Evolutionary conservation across 2,113 vertebrate genomes (phyloP).

Genomic region (Microcebus tavaratra): DNA sequence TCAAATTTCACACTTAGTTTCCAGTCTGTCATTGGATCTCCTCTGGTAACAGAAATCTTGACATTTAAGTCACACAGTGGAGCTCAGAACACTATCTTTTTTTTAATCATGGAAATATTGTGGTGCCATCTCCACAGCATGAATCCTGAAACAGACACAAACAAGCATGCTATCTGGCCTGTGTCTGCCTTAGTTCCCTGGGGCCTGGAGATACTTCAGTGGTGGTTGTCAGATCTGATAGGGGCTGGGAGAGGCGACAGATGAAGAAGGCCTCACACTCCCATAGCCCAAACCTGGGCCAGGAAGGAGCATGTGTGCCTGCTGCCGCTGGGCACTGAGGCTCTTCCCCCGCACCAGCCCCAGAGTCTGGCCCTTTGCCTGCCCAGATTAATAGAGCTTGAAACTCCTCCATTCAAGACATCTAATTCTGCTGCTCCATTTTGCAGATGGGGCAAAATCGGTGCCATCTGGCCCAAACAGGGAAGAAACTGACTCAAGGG

Average conservation of each 20-base stretch:
- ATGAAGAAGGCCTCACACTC: not conserved
- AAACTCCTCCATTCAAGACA: not conserved
- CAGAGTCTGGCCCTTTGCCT: not conserved
- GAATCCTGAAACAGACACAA: constrained; percentile 25
- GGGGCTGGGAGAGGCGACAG: not conserved
- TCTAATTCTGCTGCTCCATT: not conserved
- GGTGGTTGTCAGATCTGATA: not conserved
- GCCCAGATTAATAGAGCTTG: not conserved
- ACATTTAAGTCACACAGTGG: not conserved
- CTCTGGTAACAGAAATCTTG: constrained; percentile 51
- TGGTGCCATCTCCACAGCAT: not conserved
- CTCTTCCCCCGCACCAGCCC: not conserved
- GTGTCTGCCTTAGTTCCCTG: not conserved
- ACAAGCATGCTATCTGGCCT: not conserved
- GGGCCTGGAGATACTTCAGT: not conserved
- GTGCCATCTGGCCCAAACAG: not conserved
- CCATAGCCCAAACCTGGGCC: constrained; percentile 15
- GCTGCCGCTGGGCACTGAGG: not conserved
- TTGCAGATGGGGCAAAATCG: not conserved
- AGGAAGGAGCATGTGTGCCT: not conserved
- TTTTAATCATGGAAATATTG: not conserved
- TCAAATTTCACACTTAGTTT: constrained; percentile 44
- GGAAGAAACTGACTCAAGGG: not conserved
- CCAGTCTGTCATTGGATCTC: not conserved
- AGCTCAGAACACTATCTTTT: constrained; percentile 8